Evolutionary conservation across 2,888 invertebrate species (phyloP), one percentile per base, ranked within the genome.

Genomic region (Cerceris rybyensis): DNA sequence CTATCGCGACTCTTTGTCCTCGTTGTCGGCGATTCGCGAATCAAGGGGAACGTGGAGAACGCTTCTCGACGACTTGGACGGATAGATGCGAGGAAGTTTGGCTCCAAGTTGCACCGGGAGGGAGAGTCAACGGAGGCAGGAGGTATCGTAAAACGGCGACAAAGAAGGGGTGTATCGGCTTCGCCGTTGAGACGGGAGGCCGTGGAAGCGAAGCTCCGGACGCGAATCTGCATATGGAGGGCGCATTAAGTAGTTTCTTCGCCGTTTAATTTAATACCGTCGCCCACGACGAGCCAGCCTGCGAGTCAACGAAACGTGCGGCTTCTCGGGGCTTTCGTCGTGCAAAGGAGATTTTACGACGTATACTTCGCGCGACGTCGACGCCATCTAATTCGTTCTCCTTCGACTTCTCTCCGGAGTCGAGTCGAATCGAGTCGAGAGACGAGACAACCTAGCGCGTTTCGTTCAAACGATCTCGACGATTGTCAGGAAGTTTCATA

Each of bases 141-240:
- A 86, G 87, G 90, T 85, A 82, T 84, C 88, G 84, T 91, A 91
- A 91, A 91, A 90, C 86, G 88, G 90, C 88, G 90, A 90, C 90
- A 90, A 90, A 91, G 90, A 88, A 28, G 28, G 90, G 87, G 85
- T 86, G 87, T 90, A 90, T 90, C 89, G 87, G 88, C 82, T 66
- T 70, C 78, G 80, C 72, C 85, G 80, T 70, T 28, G 28, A 4
- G 28, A 28, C 28, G 28, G 28, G 78, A 81, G 75, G 72, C 71
- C 75, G 75, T 69, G 80, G 81, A 77, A 82, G 84, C 82, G 74
- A 76, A 80, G 42, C 76, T 78, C 83, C 86, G 83, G 87, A 87
- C 88, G 88, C 86, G 89, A 89, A 92, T 91, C 89, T 92, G 91
- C 91, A 91, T 92, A 90, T 91, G 91, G 91, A 91, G 90, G 87